These are phyloP conservation scores for Procambarus clarkii DNA, from an alignment of 1,140 invertebrate genomes.

Conservation along the genomic window DNA sequence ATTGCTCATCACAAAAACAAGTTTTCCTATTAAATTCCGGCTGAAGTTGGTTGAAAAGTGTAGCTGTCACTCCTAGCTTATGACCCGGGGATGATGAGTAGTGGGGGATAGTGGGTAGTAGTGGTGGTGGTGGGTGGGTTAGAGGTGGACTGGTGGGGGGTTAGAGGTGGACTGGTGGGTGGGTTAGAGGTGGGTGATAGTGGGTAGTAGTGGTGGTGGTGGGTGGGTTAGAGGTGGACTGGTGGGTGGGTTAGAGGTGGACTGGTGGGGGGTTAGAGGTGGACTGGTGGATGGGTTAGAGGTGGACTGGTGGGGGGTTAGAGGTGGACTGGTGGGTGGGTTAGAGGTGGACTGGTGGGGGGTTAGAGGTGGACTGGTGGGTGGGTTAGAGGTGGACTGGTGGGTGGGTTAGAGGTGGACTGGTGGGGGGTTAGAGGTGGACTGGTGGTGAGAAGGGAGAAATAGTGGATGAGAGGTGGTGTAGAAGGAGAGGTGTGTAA, in stretches of 20 bases:
- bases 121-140: conserved; percentile 7
- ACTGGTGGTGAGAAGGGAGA: not conserved
- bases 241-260: too few species aligned
- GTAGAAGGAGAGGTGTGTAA: not conserved
- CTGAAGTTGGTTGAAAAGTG: conserved; percentile 20
- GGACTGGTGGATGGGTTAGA: not conserved
- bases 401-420: not conserved
- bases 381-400: not conserved
- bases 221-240: not conserved
- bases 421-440: not conserved
- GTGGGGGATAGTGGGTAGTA: not conserved
- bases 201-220: not conserved
- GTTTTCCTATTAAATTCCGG: conserved; percentile 53
- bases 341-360: too few species aligned
- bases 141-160: too few species aligned
- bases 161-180: too few species aligned
- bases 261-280: too few species aligned
- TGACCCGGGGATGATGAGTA: not conserved
- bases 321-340: conserved; percentile 18
- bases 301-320: too few species aligned
- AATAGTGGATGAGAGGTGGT: not conserved
- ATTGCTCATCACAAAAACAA: conserved; percentile 53
- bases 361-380: too few species aligned
- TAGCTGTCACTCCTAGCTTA: conserved; percentile 7
- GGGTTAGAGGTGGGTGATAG: not conserved